Evolutionary conservation across 2,888 invertebrate species (phyloP), one percentile per base, ranked within the genome.

Genomic region (Piscicola geometra): DNA sequence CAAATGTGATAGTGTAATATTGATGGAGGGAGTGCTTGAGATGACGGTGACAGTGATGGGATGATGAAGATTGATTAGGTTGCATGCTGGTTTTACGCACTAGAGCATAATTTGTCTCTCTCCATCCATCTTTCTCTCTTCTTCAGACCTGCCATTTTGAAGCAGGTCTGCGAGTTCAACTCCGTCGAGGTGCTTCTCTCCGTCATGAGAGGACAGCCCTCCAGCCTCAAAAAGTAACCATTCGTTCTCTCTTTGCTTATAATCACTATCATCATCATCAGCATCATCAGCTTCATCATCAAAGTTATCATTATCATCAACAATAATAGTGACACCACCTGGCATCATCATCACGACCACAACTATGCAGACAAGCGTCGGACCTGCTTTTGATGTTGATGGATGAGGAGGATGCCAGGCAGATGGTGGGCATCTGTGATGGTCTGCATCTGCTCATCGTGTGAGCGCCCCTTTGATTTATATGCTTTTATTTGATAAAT

Each of bases 391-490:
- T 84, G 36, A 72, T 80, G 25, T 78, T 86, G 68, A 83, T 84
- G 78, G 81, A 81, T 36, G 85, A 85, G 76, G 67, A 80, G 32
- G 81, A 82, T 67, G 82, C 83, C 12, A 78, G 82, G 71, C 83
- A 84, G 71, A 80, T 81, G 76, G 81, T 85, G 67, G 83, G 83
- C 76, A 78, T 81, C 28, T 82, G 83, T 75, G 85, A 85, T 77
- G 85, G 85, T 18, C 81, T 85, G 5, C 83, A 84, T 0, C 80
- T 85, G 28, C 80, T 85, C n/a, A 81, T 85, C 28, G 83, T 83
- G 83, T 83, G 78, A 25, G 77, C n/a, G n/a, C n/a, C n/a, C 41
- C 15, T 41, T 41, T 41, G 41, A 41, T 41, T 41, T 41, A 41
- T 15, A 41, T 41, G 41, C 41, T 41, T 15, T 41, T 41, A 15